Evolutionary conservation across 2,113 vertebrate genomes (phyloP).

Genomic region (Indicator maculatus): DNA sequence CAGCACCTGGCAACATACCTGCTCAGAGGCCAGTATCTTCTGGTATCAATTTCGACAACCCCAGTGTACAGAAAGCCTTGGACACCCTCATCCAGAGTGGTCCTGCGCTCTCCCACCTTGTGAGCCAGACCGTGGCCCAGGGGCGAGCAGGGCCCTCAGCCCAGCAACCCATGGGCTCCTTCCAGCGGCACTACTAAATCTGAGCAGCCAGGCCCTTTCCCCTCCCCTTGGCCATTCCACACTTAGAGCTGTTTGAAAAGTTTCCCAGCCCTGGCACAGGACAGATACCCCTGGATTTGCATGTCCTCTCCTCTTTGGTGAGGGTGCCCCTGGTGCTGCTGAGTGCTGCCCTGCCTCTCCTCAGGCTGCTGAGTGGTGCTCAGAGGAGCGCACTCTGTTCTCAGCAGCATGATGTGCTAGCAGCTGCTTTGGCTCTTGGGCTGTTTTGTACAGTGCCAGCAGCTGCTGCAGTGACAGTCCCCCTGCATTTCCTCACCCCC

Average conservation of each 20-base stretch:
- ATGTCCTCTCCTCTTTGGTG: conserved; percentile 37
- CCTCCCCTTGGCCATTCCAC: conserved; percentile 51
- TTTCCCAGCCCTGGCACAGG: not conserved
- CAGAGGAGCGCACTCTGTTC: not conserved
- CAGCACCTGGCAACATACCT: conserved; percentile 66
- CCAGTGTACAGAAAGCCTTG: conserved; percentile 96
- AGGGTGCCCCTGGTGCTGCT: conserved; percentile 55
- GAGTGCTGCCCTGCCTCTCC: conserved; percentile 36
- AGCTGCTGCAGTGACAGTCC: not conserved
- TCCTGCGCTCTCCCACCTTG: conserved; percentile 90
- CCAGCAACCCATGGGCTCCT: conserved; percentile 84
- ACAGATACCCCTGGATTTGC: conserved; percentile 21
- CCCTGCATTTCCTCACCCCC: not conserved
- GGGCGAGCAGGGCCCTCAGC: conserved; percentile 66
- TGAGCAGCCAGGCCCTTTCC: not conserved
- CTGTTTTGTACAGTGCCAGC: not conserved
- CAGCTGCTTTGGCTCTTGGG: not conserved
- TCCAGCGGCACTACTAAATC: conserved; percentile 90
- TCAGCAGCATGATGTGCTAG: not conserved
- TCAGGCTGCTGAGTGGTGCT: not conserved
- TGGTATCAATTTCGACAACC: conserved; percentile 96
- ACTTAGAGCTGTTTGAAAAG: conserved; percentile 60
- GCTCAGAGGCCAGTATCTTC: conserved; percentile 79
- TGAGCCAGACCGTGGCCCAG: conserved; percentile 81
- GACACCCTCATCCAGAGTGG: conserved; percentile 98